A percentile compares a stretch with the other conserved stretches of the same genome.
Evolutionary conservation across 2,888 invertebrate genomes (phyloP).

Genomic region (Agriopis aurantiaria): DNA sequence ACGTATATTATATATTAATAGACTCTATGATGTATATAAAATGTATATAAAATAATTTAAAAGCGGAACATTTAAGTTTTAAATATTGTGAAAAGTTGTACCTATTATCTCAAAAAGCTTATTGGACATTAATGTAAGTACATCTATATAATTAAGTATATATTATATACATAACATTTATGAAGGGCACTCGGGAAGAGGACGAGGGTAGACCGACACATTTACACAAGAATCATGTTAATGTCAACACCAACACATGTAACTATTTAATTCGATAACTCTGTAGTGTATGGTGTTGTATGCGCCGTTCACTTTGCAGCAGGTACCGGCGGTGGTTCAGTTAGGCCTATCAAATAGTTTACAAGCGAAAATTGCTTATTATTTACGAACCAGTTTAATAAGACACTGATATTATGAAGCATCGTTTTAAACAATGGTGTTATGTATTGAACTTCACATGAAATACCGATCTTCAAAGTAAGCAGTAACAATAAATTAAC

Average conservation of each 20-base stretch:
- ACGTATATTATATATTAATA: slow-evolving; percentile 30
- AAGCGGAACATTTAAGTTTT: slow-evolving; percentile 24
- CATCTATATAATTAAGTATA: slow-evolving; percentile 15
- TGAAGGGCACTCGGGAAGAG: slow-evolving; percentile 23
- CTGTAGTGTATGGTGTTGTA: not conserved
- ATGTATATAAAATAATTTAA: slow-evolving; percentile 35
- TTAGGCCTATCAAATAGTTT: slow-evolving; percentile 30
- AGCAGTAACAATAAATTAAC: not conserved
- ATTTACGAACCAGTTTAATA: not conserved
- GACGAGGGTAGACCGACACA: slow-evolving; percentile 15
- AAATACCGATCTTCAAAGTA: not conserved
- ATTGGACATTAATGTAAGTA: slow-evolving; percentile 24
- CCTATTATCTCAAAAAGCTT: slow-evolving; percentile 40
- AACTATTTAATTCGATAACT: not conserved
- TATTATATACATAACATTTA: slow-evolving; percentile 19
- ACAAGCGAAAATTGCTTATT: slow-evolving; percentile 6
- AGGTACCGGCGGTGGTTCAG: not conserved
- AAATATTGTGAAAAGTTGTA: slow-evolving; percentile 20
- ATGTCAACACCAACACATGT: slow-evolving; percentile 21
- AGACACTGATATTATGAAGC: slow-evolving; percentile 18
- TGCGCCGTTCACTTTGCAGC: not conserved
- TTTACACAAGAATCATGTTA: slow-evolving; percentile 1
- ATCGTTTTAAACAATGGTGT: not conserved
- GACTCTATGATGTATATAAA: slow-evolving; percentile 47
- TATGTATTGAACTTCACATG: not conserved